Base-by-base conservation (phyloP, 2,888 invertebrate genomes). In the Eupithecia inturbata region DNA sequence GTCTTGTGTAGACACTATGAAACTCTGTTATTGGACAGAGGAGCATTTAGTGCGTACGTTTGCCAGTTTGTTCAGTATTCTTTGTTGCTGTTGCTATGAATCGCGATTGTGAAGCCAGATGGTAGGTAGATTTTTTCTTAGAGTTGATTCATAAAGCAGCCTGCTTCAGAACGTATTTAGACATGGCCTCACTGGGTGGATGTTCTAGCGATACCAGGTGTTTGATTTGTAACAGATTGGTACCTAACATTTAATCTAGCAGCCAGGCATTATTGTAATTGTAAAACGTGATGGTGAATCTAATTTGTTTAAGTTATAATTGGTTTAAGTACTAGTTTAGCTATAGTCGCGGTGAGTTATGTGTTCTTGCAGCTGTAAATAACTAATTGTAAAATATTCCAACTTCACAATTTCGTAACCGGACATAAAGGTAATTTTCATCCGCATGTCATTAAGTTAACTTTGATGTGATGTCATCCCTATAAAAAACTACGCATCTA, bases 11-110 rank as follows among this genome's bases (percentile, higher is more conserved):
- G 88, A 88, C 88, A 90, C 93, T 93, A 87, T 91, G 92, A 88
- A 89, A 91, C 91, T 89, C 92, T 93, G 92, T 92, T 92, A 90
- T 90, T 87, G 89, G 91, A 93, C 92, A 93, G 92, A 87, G 87
- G 80, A 85, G 85, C 90, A 90, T 92, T 92, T 88, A 91, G 88
- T 84, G 81, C 83, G 85, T 83, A 85, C 84, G 89, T 88, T 85
- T 87, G 91, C 88, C 84, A 82, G 89, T 87, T 82, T 85, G 87
- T 86, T 91, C 87, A 87, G 89, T 89, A 84, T 86, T 86, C 87
- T 92, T 92, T 91, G 93, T 92, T 66, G 66, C 66, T 41, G 92
- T 94, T 89, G 89, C 89, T 88, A 87, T 93, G 91, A 92, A 92
- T 89, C 86, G 90, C 88, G 87, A 85, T 90, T 92, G 91, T 92